Evolutionary conservation across 1,140 invertebrate genomes (phyloP).

Genomic region (Kradibia gibbosae): DNA sequence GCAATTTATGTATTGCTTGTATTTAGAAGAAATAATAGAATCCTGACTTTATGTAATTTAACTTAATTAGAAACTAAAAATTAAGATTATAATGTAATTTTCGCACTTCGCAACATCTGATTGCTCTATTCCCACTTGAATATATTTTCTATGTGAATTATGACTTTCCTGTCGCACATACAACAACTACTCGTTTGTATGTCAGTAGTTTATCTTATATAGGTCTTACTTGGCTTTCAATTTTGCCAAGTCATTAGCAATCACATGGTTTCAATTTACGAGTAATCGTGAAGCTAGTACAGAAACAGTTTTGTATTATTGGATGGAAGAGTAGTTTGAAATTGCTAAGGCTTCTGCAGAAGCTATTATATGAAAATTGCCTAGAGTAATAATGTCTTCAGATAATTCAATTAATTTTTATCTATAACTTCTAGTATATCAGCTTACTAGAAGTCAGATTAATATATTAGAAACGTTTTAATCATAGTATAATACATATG

Average conservation of each 20-base stretch:
- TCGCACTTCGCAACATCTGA: background rate
- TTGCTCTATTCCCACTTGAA: background rate
- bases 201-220: slow-evolving; percentile 15
- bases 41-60: no score
- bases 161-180: background rate
- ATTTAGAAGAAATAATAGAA: no score
- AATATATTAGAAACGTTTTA: background rate
- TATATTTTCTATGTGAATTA: background rate
- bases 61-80: no score
- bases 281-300: background rate
- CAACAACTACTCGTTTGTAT: background rate
- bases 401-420: slow-evolving; percentile 15
- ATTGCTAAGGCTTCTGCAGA: background rate
- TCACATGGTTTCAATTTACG: slow-evolving; percentile 7
- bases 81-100: no score
- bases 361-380: background rate
- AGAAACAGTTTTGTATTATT: slow-evolving; percentile 10
- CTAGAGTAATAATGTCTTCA: background rate
- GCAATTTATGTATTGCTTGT: no score
- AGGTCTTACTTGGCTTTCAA: background rate
- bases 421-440: background rate
- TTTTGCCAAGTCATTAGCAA: slow-evolving; percentile 23
- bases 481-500: no score
- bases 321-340: background rate
- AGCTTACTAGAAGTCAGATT: background rate